Evolutionary conservation across 2,888 invertebrate species (phyloP).

Genomic region (Lithosia quadra): DNA sequence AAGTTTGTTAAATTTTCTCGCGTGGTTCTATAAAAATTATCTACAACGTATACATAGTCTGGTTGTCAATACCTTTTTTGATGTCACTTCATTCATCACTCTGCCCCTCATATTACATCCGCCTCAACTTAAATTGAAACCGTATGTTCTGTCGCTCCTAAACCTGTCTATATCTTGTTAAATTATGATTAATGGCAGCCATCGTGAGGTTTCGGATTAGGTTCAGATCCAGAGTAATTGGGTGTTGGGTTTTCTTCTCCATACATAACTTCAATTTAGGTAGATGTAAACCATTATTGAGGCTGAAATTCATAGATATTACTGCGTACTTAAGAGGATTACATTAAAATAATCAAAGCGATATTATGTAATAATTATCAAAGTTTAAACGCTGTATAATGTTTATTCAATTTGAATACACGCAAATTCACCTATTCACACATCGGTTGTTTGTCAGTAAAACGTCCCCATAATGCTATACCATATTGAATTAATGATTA

Average conservation of each 20-base stretch:
- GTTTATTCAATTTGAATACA: too few species aligned
- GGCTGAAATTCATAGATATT: not conserved
- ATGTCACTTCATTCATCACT: not conserved
- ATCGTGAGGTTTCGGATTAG: slow-evolving; percentile 2
- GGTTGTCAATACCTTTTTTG: not conserved
- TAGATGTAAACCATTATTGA: not conserved
- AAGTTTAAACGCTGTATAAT: too few species aligned
- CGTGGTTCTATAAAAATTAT: too few species aligned
- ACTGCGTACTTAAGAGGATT: not conserved
- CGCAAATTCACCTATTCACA: too few species aligned
- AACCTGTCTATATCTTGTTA: slow-evolving; percentile 4
- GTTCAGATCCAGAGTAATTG: slow-evolving; percentile 4
- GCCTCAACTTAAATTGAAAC: slow-evolving; percentile 1
- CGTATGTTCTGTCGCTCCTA: not conserved
- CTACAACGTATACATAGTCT: not conserved
- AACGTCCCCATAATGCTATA: not conserved
- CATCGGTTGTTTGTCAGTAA: not conserved
- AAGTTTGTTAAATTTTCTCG: too few species aligned
- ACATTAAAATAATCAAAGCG: too few species aligned
- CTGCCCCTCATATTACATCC: not conserved
- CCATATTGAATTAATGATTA: not conserved
- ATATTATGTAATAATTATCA: too few species aligned
- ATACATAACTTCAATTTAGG: not conserved
- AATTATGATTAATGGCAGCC: slow-evolving; percentile 1
- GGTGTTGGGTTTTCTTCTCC: not conserved